Evolutionary conservation across 1,140 invertebrate genomes (phyloP), one percentile per base, ranked within the genome.

Genomic region (Cepaea nemoralis): DNA sequence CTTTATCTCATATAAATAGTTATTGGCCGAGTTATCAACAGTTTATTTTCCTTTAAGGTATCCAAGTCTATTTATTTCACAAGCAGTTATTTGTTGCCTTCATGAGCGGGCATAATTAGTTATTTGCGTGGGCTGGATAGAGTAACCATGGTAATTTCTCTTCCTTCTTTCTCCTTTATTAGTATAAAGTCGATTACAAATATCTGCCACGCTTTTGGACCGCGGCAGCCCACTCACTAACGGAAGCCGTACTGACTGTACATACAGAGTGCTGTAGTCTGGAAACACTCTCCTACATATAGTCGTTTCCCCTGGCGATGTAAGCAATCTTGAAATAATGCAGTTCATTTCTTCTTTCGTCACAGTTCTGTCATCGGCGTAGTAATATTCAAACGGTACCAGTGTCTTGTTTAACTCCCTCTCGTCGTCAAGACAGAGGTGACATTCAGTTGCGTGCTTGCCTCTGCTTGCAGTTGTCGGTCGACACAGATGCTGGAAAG

Each of bases 391-490:
- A 74, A 82, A 84, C 16, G 83, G 81, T 24, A 74, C 78, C 5
- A 81, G 79, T 16, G 66, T 73, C 70, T 77, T 82, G 37, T 81
- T 84, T 10, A 31, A 45, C 59, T 80, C 66, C 42, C 40, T 37
- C 22, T 81, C 81, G n/a, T 78, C 66, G n/a, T 45, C 48, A 59
- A 55, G 78, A 27, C 81, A 84, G 14, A 81, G 75, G 40, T 76
- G 31, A 76, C 83, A 84, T 55, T 82, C 83, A 0, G 40, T 73
- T 19, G 76, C 75, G 24, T 70, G 82, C 71, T 84, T 84, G 27
- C 73, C 81, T 27, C 75, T 37, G 35, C 77, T 83, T 45, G 83
- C 83, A 2, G 83, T 83, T 39, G 83, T 84, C 27, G 83, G 81
- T 12, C 83, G 59, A 22, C 66, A 82, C n/a, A 84, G 79, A 35